phyloP scores from a whole-genome alignment of 2,113 vertebrate genomes.

The Fregata magnificens region DNA sequence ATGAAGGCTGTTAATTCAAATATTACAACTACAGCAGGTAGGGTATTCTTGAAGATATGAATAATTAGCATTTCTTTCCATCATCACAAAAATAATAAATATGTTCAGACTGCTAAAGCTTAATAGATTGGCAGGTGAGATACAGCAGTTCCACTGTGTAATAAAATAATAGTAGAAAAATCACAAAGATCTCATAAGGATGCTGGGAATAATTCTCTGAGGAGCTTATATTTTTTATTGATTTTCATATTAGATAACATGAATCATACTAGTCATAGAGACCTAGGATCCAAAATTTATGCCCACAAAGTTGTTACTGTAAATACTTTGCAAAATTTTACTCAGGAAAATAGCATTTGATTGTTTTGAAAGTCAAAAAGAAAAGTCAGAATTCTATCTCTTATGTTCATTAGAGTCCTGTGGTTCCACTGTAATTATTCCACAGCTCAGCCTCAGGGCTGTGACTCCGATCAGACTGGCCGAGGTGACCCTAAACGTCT shows the following conservation, averaged over 20 bases:
- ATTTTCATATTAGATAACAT: not conserved
- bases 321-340: not conserved
- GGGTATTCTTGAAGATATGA: not conserved
- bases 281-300: not conserved
- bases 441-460: too few relatives aligned
- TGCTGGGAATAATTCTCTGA: not conserved
- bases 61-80: not conserved
- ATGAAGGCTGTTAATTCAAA: not conserved
- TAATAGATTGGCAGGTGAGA: not conserved
- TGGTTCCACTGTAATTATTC: not conserved
- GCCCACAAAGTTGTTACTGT: not conserved
- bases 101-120: not conserved
- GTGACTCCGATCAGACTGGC: not conserved
- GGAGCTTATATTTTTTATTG: not conserved
- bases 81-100: not conserved
- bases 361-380: not conserved
- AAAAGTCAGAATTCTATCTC: not conserved
- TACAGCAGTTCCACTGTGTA: not conserved
- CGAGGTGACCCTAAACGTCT: not conserved
- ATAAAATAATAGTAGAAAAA: not conserved
- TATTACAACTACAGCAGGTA: not conserved
- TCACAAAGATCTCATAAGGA: not conserved
- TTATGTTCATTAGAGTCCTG: not conserved
- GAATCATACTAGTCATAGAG: not conserved
- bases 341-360: not conserved